Base-by-base conservation (phyloP, 2,888 invertebrate genomes). In the Rotaria sp. region DNA sequence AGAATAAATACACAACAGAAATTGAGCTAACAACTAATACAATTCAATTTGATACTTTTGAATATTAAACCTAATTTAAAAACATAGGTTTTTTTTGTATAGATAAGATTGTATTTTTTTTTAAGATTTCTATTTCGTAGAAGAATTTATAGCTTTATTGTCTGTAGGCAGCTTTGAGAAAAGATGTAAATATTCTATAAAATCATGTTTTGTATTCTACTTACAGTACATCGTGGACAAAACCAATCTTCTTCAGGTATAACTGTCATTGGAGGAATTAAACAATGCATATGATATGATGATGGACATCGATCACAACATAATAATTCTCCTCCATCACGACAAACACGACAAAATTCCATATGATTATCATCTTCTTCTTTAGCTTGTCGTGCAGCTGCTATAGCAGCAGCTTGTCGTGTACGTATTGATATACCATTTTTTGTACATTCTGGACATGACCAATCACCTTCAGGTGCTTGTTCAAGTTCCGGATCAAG, bases 401-500 rank as follows among this genome's bases (percentile, higher is more conserved):
- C 45, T n/a, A 80, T 45, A 35, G 45, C 41, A 35, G 85, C 80
- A 24, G 85, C 59, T 35, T 67, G 85, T 38, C 84, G 59, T 55
- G 67, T 84, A 24, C 67, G 59, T 38, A 67, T 67, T 48, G 86
- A 59, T 24, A 84, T 35, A 55, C 86, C 87, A 30, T 35, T n/a
- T 67, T 90, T 89, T 88, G 91, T 91, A 89, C 91, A 91, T 85
- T 90, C 90, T 18, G 91, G 91, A 88, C 91, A 91, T 86, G 90
- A 91, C 91, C 91, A 91, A 88, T 90, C 91, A 48, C 91, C 99
- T 92, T 99, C 98, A 0, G 99, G 99, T 21, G 98, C 96, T 91
- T 98, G 97, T 90, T 98, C 98, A 88, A 99, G 92, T 91, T 98
- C 98, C 0, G 99, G 98, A 90, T 99, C 98, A 88, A 99, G 92